Percentiles rank a stretch among this genome's conserved stretches.
Conservation (phyloP, 2,888 invertebrate genomes). For the Suillia variegata region DNA sequence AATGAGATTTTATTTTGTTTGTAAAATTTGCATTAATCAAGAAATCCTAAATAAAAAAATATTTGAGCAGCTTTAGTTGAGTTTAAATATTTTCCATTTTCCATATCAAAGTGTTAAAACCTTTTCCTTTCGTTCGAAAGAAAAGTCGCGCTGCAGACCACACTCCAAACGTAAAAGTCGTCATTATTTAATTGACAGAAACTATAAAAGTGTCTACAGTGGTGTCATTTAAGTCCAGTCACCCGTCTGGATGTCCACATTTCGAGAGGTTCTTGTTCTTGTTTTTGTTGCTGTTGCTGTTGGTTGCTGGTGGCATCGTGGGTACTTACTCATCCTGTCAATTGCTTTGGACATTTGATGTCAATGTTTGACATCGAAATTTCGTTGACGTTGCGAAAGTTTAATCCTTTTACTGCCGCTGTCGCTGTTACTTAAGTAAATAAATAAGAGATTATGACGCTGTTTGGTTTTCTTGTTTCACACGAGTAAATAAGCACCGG, state of each 20-base stretch:
- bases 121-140: no score
- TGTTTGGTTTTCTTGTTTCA: neutral
- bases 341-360: neutral
- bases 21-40: neutral
- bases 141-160: no score
- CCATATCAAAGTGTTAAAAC: no score
- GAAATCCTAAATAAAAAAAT: neutral
- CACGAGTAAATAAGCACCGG: neutral
- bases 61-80: no score
- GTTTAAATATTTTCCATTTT: no score
- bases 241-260: neutral
- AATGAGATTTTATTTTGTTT: constrained; percentile 17
- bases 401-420: neutral
- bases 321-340: neutral
- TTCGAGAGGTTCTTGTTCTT: neutral
- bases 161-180: neutral
- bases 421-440: neutral
- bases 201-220: constrained; percentile 53
- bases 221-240: no score
- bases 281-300: neutral
- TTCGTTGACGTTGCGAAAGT: neutral
- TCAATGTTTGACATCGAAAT: neutral
- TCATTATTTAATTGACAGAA: constrained; percentile 36
- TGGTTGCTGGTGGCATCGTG: neutral
- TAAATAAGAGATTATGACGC: neutral